Evolutionary conservation across 23 tunicate species (phyloP), one percentile per base, ranked within the genome.

Genomic region (Corella eumyota): DNA sequence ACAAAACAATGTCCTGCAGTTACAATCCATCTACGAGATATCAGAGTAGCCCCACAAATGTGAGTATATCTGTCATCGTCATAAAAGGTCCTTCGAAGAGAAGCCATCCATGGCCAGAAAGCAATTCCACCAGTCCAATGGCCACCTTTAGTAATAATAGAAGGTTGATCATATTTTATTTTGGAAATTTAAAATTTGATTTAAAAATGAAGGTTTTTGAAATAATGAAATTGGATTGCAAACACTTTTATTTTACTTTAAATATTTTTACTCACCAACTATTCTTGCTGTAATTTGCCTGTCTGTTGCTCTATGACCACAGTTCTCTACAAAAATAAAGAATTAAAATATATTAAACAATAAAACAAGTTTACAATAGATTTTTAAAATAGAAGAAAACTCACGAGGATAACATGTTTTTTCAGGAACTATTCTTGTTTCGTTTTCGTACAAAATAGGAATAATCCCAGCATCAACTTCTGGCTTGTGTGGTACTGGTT

Each of bases 71-170:
- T 60, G 64, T 72, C 62, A 35, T 90, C 97, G 40, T 90, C 90
- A 26, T 72, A 62, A 35, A 79, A 90, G 22, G 88, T 68, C 21
- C 97, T 68, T 48, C 97, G 51, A 46, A 90, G 61, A 34, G 97
- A 90, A 13, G 90, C 90, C 49, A 60, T 75, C 97, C 97, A 90
- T 2, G 97, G 97, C 97, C 97, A 90, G 56, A 79, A 90, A 34
- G 79, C 75, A 32, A 90, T 80, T 4, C 68, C 61, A 6, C 97
- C 90, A 0, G 90, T 25, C 76, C 75, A 69, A 29, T 73, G 82
- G 19, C 97, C 97, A 1, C 97, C 80, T 51, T 45, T 34, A 66
- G 32, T 6, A 29, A 6, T 6, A 6, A 5, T 28, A 7, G 9
- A 45, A 45, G 2, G 45, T 45, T n/a, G n/a, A n/a, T n/a, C n/a